Percentiles rank a stretch among this genome's conserved stretches.
Evolutionary conservation across 2,888 invertebrate species (phyloP).

Genomic region (Marronus borbonicus): DNA sequence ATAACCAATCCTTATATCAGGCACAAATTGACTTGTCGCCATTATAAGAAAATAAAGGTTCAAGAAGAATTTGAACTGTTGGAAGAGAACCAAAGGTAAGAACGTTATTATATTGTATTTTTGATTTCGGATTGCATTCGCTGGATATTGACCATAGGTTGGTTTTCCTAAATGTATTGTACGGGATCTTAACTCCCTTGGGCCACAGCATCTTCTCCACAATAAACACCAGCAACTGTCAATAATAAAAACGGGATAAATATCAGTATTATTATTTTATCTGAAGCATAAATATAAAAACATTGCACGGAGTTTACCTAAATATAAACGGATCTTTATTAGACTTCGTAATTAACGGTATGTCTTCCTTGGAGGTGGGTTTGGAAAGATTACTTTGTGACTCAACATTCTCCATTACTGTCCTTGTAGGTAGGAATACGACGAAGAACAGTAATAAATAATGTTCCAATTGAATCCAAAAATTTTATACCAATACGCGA

Average conservation of each 20-base stretch:
- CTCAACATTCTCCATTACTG: constrained; percentile 66
- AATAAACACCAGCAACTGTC: constrained; percentile 84
- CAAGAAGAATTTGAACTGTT: constrained; percentile 99
- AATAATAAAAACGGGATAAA: constrained; percentile 3
- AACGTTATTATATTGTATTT: constrained; percentile 97
- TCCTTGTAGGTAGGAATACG: background rate
- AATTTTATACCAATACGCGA: background rate
- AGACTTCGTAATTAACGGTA: constrained; percentile 79
- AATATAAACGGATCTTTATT: constrained; percentile 75
- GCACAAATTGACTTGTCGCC: constrained; percentile 98
- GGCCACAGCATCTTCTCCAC: constrained; percentile 82
- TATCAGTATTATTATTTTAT: constrained; percentile 10
- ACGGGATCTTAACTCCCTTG: constrained; percentile 83
- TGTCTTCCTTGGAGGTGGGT: constrained; percentile 76
- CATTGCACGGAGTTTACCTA: constrained; percentile 69
- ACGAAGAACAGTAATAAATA: constrained; percentile 11
- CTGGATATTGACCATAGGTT: constrained; percentile 88
- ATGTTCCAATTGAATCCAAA: background rate
- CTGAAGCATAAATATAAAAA: background rate
- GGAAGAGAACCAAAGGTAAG: constrained; percentile 93
- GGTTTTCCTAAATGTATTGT: constrained; percentile 85
- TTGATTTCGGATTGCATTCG: constrained; percentile 97
- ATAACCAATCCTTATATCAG: constrained; percentile 96
- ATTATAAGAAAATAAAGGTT: constrained; percentile 98
- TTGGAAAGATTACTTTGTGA: constrained; percentile 68